phyloP scores from a whole-genome alignment of 64 coral and sea anemone species.

The Platygyra sinensis region DNA sequence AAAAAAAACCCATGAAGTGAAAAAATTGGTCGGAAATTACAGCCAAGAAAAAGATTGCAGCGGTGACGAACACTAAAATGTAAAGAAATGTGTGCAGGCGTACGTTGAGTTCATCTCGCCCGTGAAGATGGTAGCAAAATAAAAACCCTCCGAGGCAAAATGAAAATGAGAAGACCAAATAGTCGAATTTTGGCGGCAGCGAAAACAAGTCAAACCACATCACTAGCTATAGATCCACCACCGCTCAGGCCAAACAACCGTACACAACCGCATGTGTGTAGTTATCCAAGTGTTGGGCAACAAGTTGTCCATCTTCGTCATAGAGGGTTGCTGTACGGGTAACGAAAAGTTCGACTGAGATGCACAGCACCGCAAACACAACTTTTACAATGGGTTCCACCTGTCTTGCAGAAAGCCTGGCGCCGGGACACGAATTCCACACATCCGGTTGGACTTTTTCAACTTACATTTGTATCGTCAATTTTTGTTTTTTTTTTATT shows the following conservation, averaged over 20 bases:
- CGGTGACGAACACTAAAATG: conserved; percentile 60
- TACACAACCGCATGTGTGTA: conserved; percentile 83
- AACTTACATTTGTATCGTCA: too few species aligned
- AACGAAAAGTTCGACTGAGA: conserved; percentile 33
- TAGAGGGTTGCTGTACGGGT: conserved; percentile 24
- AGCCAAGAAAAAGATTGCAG: conserved; percentile 44
- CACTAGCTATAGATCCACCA: conserved; percentile 58
- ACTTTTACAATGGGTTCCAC: conserved; percentile 64
- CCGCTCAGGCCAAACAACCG: conserved; percentile 79
- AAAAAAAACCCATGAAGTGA: conserved; percentile 21
- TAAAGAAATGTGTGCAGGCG: conserved; percentile 81
- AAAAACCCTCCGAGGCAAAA: conserved; percentile 79
- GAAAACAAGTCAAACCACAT: conserved; percentile 33
- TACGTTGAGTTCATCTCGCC: conserved; percentile 69
- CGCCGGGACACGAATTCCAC: not conserved
- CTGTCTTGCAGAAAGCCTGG: too few species aligned
- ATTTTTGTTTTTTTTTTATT: too few species aligned
- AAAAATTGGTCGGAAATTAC: conserved; percentile 16
- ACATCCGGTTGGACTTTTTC: not conserved
- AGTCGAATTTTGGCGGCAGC: conserved; percentile 53
- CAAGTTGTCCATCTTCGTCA: conserved; percentile 50
- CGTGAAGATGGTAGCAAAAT: conserved; percentile 81
- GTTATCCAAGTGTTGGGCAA: conserved; percentile 46
- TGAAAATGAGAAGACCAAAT: conserved; percentile 54
- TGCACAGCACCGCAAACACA: conserved; percentile 17